Evolutionary conservation across 2,888 invertebrate species (phyloP).

Genomic region (Phalera bucephala): DNA sequence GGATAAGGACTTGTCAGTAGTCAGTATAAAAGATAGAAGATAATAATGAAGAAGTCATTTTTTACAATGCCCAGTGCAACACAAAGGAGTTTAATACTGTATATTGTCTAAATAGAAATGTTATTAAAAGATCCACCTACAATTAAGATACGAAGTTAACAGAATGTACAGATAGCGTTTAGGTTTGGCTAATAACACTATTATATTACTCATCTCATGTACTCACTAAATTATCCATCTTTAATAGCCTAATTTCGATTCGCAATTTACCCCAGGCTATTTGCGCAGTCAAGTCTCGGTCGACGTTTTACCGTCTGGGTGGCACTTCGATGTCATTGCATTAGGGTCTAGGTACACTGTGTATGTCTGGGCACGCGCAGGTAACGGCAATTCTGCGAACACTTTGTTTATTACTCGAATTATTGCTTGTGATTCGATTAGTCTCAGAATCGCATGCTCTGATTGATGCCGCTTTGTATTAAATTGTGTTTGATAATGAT

Average conservation of each 20-base stretch:
- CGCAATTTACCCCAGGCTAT: slow-evolving; percentile 43
- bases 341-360: slow-evolving; percentile 38
- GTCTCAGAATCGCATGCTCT: background rate
- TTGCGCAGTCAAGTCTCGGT: slow-evolving; percentile 49
- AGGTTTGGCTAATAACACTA: too few relatives aligned
- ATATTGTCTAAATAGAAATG: too few relatives aligned
- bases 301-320: slow-evolving; percentile 72
- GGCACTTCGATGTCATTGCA: slow-evolving; percentile 45
- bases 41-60: too few relatives aligned
- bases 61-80: too few relatives aligned
- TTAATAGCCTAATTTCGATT: slow-evolving; percentile 7
- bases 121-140: too few relatives aligned
- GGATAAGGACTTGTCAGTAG: too few relatives aligned
- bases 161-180: too few relatives aligned
- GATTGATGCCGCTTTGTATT: background rate
- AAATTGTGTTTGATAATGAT: background rate
- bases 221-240: too few relatives aligned
- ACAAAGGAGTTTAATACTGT: too few relatives aligned
- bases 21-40: too few relatives aligned
- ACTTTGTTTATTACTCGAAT: slow-evolving; percentile 5
- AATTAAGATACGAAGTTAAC: too few relatives aligned
- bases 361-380: slow-evolving; percentile 7
- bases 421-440: slow-evolving; percentile 7
- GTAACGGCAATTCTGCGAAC: slow-evolving; percentile 10
- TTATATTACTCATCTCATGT: too few relatives aligned